Evolutionary conservation across 1,140 invertebrate species (phyloP), one percentile per base, ranked within the genome.

Genomic region (Paraescarpia echinospica): DNA sequence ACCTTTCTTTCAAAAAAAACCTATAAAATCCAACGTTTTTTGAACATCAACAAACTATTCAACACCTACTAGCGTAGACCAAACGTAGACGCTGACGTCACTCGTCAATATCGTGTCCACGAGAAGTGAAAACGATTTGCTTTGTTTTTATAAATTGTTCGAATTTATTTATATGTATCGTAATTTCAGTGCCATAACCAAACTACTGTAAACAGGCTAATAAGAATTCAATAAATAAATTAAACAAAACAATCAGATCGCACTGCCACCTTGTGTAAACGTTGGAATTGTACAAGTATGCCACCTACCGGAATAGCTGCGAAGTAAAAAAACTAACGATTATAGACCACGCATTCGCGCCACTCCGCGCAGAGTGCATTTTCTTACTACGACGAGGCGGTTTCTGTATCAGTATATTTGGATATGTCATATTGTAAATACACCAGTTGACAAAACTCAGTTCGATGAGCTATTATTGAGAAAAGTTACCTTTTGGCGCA

Each of bases 1-100:
- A 77, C 59, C 59, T 77, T 12, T 31, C 12, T 77, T 77, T 77
- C 18, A 9, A 77, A 77, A 41, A 77, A 77, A 77, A 77, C 59
- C 59, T 77, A 77, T 77, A 77, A 77, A 77, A 77, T 77, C 59
- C 59, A 31, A 18, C 59, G 59, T 77, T 77, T 77, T 31, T 77
- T 18, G 59, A 77, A 77, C 59, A 77, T 77, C 59, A 77, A 77
- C 27, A 77, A 77, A 77, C 59, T 77, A 51, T 51, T 18, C 59
- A 77, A 77, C 9, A 12, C 59, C 59, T 27, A 77, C 59, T 18
- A 77, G 59, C 59, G 59, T 14, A 77, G 27, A 77, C 59, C 59
- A 77, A 77, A 77, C 59, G 59, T 77, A 77, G 59, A 77, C 59
- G 59, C 59, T 77, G 59, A 77, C 59, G 59, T 77, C 59, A 77